phyloP scores from a whole-genome alignment of 2,113 vertebrate genomes.

The Lipotes vexillifer region DNA sequence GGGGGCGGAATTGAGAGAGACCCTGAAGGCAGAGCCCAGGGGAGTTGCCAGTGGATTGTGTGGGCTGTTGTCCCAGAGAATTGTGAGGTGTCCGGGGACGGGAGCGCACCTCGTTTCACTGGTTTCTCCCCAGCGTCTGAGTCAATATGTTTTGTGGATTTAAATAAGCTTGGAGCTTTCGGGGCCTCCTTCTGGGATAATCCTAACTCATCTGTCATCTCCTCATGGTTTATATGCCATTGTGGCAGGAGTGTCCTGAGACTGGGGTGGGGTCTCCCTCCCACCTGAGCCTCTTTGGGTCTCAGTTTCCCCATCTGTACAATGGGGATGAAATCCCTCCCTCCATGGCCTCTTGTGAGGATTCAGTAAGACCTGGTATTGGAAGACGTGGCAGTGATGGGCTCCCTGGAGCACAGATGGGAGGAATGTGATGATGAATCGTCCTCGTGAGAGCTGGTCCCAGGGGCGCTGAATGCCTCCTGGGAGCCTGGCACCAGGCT shows the following conservation, averaged over 20 bases:
- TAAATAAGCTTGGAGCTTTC: neutral
- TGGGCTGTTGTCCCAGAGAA: fast-evolving
- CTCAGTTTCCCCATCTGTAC: neutral
- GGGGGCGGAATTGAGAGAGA: neutral
- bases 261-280: neutral
- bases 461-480: fast-evolving
- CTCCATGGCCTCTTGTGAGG: neutral
- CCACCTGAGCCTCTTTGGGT: neutral
- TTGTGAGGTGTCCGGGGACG: neutral
- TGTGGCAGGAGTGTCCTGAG: neutral
- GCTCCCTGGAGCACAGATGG: neutral
- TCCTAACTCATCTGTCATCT: neutral
- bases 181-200: neutral
- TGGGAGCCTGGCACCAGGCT: neutral
- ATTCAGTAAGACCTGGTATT: neutral
- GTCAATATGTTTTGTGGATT: neutral
- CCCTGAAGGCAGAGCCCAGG: fast-evolving
- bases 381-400: neutral
- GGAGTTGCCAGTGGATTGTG: neutral
- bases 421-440: fast-evolving
- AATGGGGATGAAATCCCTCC: neutral
- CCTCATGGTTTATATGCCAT: neutral
- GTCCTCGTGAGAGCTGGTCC: neutral
- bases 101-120: neutral
- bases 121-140: fast-evolving